A percentile compares a stretch with the other conserved stretches of the same genome.
These are phyloP conservation scores for Eristalis tenax DNA, from an alignment of 2,888 invertebrate genomes.

Conservation along the genomic window DNA sequence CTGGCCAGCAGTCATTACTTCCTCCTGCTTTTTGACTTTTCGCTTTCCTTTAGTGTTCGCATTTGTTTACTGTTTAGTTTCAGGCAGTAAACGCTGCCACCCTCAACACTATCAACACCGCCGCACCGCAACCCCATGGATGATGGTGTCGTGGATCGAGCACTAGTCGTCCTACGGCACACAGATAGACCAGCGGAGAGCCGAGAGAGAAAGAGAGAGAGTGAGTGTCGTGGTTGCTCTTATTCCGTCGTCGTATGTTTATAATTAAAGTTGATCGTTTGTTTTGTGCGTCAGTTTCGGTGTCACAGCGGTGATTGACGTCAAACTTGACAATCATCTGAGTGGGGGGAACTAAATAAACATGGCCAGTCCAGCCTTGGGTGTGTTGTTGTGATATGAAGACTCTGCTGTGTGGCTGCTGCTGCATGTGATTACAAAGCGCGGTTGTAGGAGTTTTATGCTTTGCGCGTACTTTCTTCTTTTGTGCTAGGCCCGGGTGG, in stretches of 20 bases:
- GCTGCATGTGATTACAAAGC: background rate
- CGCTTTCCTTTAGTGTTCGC: background rate
- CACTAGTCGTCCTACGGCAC: slow-evolving; percentile 12
- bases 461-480: background rate
- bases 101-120: slow-evolving; percentile 49
- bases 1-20: slow-evolving; percentile 26
- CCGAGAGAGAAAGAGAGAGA: background rate
- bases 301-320: slow-evolving; percentile 75
- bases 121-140: background rate
- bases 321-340: slow-evolving; percentile 75
- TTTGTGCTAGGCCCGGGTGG: too few species aligned
- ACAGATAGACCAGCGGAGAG: background rate
- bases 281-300: slow-evolving; percentile 74
- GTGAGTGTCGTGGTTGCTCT: slow-evolving; percentile 32
- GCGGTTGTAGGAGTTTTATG: slow-evolving; percentile 21
- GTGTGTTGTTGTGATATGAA: slow-evolving; percentile 20
- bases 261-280: slow-evolving; percentile 68
- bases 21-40: slow-evolving; percentile 9
- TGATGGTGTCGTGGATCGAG: background rate
- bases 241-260: slow-evolving; percentile 49
- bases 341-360: slow-evolving; percentile 55
- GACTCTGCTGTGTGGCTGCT: slow-evolving; percentile 1
- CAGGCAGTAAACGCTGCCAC: slow-evolving; percentile 22
- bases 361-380: slow-evolving; percentile 39
- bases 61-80: background rate